phyloP scores from a whole-genome alignment of 2,888 invertebrate species.

The Drosophila borborema region DNA sequence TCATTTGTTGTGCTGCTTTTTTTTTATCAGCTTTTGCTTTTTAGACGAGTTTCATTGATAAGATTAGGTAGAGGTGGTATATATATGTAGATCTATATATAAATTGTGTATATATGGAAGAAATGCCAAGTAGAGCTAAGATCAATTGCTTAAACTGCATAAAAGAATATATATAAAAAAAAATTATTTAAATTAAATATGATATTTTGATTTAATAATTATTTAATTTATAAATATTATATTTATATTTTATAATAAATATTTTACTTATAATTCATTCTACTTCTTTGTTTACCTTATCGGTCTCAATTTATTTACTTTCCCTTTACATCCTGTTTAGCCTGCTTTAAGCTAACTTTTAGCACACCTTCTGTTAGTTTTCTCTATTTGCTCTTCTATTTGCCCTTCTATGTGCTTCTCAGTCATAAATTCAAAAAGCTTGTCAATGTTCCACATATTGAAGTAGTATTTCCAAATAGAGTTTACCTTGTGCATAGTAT shows the following conservation, averaged over 20 bases:
- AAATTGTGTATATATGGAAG: not conserved
- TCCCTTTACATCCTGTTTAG: not conserved
- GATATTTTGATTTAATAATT: no score
- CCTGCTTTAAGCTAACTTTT: not conserved
- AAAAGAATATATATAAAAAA: not conserved
- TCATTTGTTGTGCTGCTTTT: slow-evolving; percentile 27
- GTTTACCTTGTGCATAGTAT: not conserved
- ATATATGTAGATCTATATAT: not conserved
- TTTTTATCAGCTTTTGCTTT: slow-evolving; percentile 50
- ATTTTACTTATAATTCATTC: no score
- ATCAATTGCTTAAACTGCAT: not conserved
- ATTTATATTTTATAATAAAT: no score
- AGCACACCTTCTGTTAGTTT: not conserved
- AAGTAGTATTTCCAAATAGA: not conserved
- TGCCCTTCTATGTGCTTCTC: not conserved
- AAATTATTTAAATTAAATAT: no score
- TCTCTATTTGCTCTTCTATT: not conserved
- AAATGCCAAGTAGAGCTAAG: slow-evolving; percentile 19
- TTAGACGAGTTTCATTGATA: slow-evolving; percentile 57
- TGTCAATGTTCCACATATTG: not conserved
- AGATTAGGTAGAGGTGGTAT: slow-evolving; percentile 44
- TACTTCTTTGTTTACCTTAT: not conserved
- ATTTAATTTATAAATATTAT: no score
- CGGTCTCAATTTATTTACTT: not conserved
- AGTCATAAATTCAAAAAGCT: not conserved